Evolutionary conservation across 2,888 invertebrate genomes (phyloP).

Genomic region (Spatulosminthurus flaviceps): DNA sequence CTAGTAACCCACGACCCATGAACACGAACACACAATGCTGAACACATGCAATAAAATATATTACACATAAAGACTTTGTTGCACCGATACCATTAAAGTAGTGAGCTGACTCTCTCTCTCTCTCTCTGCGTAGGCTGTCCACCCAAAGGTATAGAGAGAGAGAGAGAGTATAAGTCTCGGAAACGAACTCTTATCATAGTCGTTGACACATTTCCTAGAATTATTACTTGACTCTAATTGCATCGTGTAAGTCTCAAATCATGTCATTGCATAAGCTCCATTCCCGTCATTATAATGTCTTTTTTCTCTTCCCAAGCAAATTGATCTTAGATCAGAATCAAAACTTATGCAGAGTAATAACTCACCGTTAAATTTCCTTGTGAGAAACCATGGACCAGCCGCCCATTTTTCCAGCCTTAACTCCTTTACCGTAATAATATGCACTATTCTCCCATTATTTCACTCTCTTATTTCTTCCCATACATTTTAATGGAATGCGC

Average conservation of each 20-base stretch:
- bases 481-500: too few species aligned
- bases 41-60: slow-evolving; percentile 25
- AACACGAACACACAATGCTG: slow-evolving; percentile 20
- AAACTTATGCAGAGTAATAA: background rate
- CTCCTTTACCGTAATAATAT: too few species aligned
- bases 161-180: background rate
- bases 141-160: background rate
- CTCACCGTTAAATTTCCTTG: background rate
- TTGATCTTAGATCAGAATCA: slow-evolving; percentile 9
- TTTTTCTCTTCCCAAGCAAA: background rate
- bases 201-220: slow-evolving; percentile 18
- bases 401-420: too few species aligned
- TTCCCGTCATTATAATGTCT: background rate
- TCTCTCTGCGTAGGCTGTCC: too few species aligned
- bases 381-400: too few species aligned
- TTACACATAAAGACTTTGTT: slow-evolving; percentile 14
- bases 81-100: slow-evolving; percentile 25
- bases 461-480: too few species aligned
- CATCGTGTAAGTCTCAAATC: background rate
- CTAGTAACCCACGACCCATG: slow-evolving; percentile 7
- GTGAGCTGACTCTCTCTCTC: background rate
- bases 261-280: slow-evolving; percentile 9
- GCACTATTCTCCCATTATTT: too few species aligned
- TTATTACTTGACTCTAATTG: slow-evolving; percentile 5
- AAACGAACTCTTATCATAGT: slow-evolving; percentile 8